Base-by-base conservation (phyloP, 2,113 vertebrate genomes). In the Hypocryptadius cinnamomeus region DNA sequence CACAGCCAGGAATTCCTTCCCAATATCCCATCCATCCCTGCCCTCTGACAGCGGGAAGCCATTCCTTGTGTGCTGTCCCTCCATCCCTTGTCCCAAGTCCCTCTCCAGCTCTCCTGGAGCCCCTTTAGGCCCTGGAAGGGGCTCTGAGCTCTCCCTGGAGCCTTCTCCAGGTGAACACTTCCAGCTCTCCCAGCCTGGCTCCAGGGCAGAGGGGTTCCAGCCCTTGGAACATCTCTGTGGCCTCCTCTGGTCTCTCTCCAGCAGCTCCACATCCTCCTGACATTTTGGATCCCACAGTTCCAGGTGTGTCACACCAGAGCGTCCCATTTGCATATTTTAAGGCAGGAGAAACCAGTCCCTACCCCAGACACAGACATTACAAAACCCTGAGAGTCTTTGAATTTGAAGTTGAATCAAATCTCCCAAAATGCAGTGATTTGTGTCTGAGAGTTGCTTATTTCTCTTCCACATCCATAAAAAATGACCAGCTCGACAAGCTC, bases 1-100 rank as follows among this genome's bases (percentile, higher is more conserved):
- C 31, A 6, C 9, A 64, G 35, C 0, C 0, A 66, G 1, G 0
- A 44, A 64, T 57, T 35, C 22, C 25, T 56, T 13, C 42, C 42
- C 35, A 50, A 27, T 15, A 23, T 79, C 50, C 25, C 59, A 70
- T 4, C 64, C 0, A 13, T 4, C 24, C 60, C 51, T 57, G 24
- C 51, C 10, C 25, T 48, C 10, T 57, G 16, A 3, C 47, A 71
- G 0, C 48, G 3, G 0, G 31, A 15, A 42, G 9, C 31, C 50
- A 71, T 72, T 64, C 31, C 35, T 57, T 14, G 7, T 37, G 35
- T 37, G 12, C 59, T 50, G 50, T 37, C 59, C 27, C 59, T 72
- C 59, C 50, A 65, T 1, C 0, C 44, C 27, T 50, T 50, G 24
- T 33, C 51, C 59, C 66, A 0, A 27, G 50, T 57, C 42, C 44